Evolutionary conservation across 2,888 invertebrate genomes (phyloP).

Genomic region (Diaperis boleti): DNA sequence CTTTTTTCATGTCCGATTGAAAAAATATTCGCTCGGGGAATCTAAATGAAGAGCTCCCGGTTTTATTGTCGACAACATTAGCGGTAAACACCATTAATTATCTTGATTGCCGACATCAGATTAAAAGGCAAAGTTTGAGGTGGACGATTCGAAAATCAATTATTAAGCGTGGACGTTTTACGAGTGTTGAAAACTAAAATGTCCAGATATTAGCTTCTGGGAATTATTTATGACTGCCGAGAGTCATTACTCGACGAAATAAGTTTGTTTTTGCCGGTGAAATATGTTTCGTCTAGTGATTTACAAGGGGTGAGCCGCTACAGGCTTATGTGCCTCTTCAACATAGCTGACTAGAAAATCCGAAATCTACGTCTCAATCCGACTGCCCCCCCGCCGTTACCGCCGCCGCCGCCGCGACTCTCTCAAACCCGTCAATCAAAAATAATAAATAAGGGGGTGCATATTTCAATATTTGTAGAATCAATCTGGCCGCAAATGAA

Average conservation of each 20-base stretch:
- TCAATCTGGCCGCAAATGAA: constrained; percentile 64
- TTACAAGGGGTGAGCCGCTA: no score
- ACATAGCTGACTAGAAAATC: no score
- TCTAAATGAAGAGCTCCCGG: constrained; percentile 23
- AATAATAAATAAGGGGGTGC: constrained; percentile 65
- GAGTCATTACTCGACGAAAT: not conserved
- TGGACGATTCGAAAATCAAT: constrained; percentile 1
- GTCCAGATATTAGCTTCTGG: no score
- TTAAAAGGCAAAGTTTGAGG: constrained; percentile 16
- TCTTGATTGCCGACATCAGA: constrained; percentile 18
- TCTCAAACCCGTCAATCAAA: constrained; percentile 63
- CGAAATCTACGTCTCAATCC: not conserved
- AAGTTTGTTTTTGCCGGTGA: not conserved
- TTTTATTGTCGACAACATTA: constrained; percentile 18
- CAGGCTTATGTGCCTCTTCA: no score
- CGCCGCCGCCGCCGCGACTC: constrained; percentile 51
- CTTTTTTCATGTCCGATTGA: constrained; percentile 8
- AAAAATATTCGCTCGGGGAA: constrained; percentile 13
- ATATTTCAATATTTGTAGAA: constrained; percentile 66
- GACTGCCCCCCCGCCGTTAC: not conserved
- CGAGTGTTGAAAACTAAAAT: not conserved
- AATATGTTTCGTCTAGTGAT: no score
- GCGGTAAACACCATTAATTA: constrained; percentile 21
- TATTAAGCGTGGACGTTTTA: not conserved
- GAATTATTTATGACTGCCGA: not conserved